Conservation (phyloP, 1,140 invertebrate species). For the Triops cancriformis region DNA sequence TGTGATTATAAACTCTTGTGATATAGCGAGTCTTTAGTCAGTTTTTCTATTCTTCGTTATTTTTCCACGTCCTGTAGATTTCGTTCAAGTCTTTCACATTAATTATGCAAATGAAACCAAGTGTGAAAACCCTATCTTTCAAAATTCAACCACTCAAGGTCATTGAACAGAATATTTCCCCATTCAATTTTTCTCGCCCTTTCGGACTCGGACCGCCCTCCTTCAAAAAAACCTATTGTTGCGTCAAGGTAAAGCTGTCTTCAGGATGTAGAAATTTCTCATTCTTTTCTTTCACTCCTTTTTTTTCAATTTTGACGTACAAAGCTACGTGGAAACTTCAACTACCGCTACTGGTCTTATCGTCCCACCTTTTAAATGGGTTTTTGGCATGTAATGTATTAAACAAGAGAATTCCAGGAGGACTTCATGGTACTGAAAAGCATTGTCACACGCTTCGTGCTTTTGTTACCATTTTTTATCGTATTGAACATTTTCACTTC, state of each 20-base stretch:
- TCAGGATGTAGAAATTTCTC: background rate
- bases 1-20: too few species aligned
- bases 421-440: background rate
- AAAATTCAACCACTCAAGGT: background rate
- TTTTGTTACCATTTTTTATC: background rate
- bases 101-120: background rate
- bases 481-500: background rate
- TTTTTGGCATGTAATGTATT: background rate
- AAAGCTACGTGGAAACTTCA: background rate
- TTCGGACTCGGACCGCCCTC: background rate
- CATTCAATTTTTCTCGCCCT: background rate
- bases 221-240: background rate
- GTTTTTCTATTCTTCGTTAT: too few species aligned
- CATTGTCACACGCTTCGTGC: background rate
- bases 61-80: too few species aligned
- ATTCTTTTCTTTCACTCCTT: background rate
- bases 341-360: background rate
- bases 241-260: background rate
- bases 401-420: conserved; percentile 1
- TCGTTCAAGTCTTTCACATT: background rate
- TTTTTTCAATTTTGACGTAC: background rate
- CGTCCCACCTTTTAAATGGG: background rate
- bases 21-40: too few species aligned
- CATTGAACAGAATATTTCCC: background rate
- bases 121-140: background rate